phyloP scores from a whole-genome alignment of 2,113 vertebrate genomes.

The Fulica atra region DNA sequence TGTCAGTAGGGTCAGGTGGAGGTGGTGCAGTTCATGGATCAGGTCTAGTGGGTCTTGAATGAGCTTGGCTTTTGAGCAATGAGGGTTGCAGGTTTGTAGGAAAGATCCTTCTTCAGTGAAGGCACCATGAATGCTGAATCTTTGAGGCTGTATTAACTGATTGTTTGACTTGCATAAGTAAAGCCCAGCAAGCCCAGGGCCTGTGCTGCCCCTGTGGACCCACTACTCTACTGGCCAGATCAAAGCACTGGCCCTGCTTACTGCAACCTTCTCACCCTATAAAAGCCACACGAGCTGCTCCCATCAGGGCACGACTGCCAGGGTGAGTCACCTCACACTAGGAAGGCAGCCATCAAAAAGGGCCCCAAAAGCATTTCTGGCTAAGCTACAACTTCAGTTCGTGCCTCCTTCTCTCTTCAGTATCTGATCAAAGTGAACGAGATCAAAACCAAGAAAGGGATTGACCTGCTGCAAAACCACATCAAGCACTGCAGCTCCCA shows the following conservation, averaged over 20 bases:
- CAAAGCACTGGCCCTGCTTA: background rate
- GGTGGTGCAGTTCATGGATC: background rate
- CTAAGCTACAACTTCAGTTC: background rate
- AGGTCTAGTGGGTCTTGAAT: background rate
- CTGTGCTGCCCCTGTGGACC: background rate
- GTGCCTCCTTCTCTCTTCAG: conserved; percentile 40
- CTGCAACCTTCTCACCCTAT: background rate
- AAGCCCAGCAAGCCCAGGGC: background rate
- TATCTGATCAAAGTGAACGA: conserved; percentile 82
- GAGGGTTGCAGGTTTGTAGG: background rate
- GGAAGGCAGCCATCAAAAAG: background rate
- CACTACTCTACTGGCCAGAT: background rate
- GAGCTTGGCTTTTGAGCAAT: background rate
- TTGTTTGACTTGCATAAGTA: background rate
- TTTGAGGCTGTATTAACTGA: background rate
- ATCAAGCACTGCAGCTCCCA: conserved; percentile 78
- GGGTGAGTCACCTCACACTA: background rate
- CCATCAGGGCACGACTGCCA: background rate
- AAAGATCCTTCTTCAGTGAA: background rate
- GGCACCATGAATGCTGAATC: background rate
- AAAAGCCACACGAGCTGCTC: background rate
- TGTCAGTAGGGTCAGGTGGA: background rate
- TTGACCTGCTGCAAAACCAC: conserved; percentile 76
- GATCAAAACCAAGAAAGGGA: conserved; percentile 80
- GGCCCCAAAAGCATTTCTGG: background rate